Conservation (phyloP, 2,797 vertebrate genomes). For the Enteromius radiatus region DNA sequence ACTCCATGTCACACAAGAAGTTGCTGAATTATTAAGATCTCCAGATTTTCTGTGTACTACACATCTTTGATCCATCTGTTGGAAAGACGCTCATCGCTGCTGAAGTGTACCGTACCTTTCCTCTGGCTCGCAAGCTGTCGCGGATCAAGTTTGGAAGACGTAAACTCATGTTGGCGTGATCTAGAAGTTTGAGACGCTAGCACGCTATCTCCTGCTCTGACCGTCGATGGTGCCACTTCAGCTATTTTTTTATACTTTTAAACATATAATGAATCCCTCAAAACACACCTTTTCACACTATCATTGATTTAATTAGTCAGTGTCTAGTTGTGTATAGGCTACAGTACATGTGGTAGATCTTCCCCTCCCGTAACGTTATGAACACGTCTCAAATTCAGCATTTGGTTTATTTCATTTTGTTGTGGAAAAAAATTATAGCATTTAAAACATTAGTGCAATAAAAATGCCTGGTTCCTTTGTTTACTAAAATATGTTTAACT, state of each 20-base stretch:
- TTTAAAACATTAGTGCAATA: background rate
- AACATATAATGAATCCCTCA: background rate
- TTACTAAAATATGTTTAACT: background rate
- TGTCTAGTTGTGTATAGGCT: background rate
- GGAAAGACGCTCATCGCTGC: conserved; percentile 74
- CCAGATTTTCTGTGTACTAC: conserved; percentile 93
- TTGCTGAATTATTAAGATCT: conserved; percentile 98
- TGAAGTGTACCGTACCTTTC: conserved; percentile 77
- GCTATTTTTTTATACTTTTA: too few species aligned
- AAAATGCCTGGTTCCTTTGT: background rate
- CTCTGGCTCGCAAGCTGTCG: conserved; percentile 78
- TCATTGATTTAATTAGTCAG: background rate
- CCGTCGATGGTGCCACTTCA: background rate
- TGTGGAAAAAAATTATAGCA: background rate
- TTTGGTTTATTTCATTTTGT: background rate
- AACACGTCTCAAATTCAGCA: background rate
- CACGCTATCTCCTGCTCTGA: conserved; percentile 5
- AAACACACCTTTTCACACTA: background rate
- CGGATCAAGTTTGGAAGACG: conserved; percentile 75
- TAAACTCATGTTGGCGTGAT: conserved; percentile 71
- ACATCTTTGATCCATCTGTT: conserved; percentile 98
- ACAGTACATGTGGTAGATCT: background rate
- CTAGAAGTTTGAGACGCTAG: conserved; percentile 67
- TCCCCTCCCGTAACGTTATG: background rate
- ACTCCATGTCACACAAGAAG: conserved; percentile 81